A percentile compares a stretch with the other conserved stretches of the same genome.
These are phyloP conservation scores for Pipistrellus nathusii DNA, from an alignment of 2,797 vertebrate species.

Conservation along the genomic window DNA sequence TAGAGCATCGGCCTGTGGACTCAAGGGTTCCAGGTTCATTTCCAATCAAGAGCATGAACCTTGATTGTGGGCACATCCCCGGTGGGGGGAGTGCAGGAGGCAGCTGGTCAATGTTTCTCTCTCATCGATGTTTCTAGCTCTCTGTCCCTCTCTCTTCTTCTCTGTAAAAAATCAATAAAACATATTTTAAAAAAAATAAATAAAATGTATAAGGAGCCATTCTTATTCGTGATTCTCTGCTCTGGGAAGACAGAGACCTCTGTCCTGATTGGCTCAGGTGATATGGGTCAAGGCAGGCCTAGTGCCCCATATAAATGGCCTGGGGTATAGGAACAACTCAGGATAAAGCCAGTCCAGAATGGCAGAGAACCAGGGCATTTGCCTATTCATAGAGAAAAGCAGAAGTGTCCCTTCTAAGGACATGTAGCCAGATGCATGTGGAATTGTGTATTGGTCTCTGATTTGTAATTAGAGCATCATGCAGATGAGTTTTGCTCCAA, in stretches of 20 bases:
- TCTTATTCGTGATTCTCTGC: background rate
- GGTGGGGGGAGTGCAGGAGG: no score
- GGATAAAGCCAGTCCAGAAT: background rate
- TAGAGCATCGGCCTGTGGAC: no score
- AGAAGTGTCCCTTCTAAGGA: background rate
- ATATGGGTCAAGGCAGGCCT: background rate
- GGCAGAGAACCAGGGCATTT: background rate
- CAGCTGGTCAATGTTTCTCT: no score
- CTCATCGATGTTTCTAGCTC: no score
- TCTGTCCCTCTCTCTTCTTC: no score
- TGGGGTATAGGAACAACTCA: background rate
- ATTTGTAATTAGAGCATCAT: constrained; percentile 39
- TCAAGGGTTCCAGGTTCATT: no score
- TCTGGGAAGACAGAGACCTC: background rate
- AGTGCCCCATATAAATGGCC: no score
- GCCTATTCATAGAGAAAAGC: background rate
- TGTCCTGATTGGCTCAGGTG: background rate
- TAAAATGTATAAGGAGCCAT: background rate
- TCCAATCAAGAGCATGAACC: no score
- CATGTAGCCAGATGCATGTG: background rate
- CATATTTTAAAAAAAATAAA: no score
- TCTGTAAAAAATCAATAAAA: no score
- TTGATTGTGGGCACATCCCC: no score
- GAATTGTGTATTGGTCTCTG: background rate
- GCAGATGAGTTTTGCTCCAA: constrained; percentile 24